Base-by-base conservation (phyloP, 2,797 vertebrate species). In the Trachurus trachurus region DNA sequence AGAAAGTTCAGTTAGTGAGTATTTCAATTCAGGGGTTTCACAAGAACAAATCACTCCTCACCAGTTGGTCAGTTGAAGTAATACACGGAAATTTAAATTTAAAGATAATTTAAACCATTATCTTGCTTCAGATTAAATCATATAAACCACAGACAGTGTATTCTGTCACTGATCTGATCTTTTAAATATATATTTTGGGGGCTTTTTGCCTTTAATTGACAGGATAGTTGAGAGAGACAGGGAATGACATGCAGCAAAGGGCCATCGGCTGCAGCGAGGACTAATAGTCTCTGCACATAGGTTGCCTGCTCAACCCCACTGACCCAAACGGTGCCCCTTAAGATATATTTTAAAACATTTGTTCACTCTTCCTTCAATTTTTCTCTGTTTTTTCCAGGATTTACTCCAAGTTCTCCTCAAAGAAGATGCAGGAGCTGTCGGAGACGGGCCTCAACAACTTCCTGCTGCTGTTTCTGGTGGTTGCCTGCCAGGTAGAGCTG, bases 321-420 rank as follows among this genome's bases (percentile, higher is more conserved):
- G 26, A 26, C 1, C 26, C 26, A 26, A 26, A 26, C 26, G 26
- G 26, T 3, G 26, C 26, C 26, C 26, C 26, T 26, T 26, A 26
- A 26, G 26, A 26, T 26, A 26, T 26, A 1, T 16, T 61, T 15
- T 11, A 15, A 34, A 52, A 39, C 16, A 56, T 44, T 47, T 9
- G 5, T 74, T 50, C 63, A 11, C 50, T 61, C 15, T 21, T 74
- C 2, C 65, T 57, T 13, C 42, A 9, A 19, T 42, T 40, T 44
- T 73, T 34, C 15, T 19, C 42, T 1, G 4, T 57, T 13, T 65
- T 65, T 81, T 72, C 44, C 80, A 99, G 98, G 92, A 97, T 99
- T 93, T 99, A 98, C 93, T 99, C 98, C 34, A 99, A 98, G 88
- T 99, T 99, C 81, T 97, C 98, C 80, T 93, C 95, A 47, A 97